Evolutionary conservation across 2,888 invertebrate species (phyloP), one percentile per base, ranked within the genome.

Genomic region (Odontothrips loti): DNA sequence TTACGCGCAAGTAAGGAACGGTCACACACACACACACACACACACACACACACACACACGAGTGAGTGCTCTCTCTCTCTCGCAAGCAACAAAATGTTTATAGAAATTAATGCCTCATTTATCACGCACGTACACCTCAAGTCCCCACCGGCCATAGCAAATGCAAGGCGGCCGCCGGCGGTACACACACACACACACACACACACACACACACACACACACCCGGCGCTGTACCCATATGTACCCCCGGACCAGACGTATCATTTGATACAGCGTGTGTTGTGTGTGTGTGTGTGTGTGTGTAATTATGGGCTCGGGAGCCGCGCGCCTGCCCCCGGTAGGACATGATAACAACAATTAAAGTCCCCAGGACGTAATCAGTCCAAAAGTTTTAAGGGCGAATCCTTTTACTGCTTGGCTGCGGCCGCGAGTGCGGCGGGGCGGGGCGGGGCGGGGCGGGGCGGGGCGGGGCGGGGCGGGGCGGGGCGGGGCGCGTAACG

Each of bases 41-140:
- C 68, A 68, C 63, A 63, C 63, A 1, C 20, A 63, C 63, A n/a
- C 63, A 12, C 23, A 68, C 23, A 23, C 23, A 68, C 6, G n/a
- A 1, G 58, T 58, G n/a, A 8, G 17, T n/a, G 58, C 58, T 58
- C 11, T 43, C 34, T 43, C 3, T 43, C 3, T 43, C 34, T 43
- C 34, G 34, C 34, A 43, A n/a, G 34, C 34, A 43, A 12, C 68
- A 75, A 75, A 75, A 75, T 75, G 68, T 27, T 75, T 75, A 75
- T 75, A 75, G 68, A 75, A 75, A 75, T 75, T 75, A 75, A 75
- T 75, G 68, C 68, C 68, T 75, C 68, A 75, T 75, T 75, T 27
- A 75, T 75, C 68, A 75, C 68, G 27, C 23, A 75, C 23, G 27
- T 43, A 43, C 34, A 43, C 68, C 68, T 75, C 27, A 75, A 75